Percentiles rank a stretch among this genome's conserved stretches.
phyloP scores from a whole-genome alignment of 2,113 vertebrate genomes.

The Mustelus asterias region DNA sequence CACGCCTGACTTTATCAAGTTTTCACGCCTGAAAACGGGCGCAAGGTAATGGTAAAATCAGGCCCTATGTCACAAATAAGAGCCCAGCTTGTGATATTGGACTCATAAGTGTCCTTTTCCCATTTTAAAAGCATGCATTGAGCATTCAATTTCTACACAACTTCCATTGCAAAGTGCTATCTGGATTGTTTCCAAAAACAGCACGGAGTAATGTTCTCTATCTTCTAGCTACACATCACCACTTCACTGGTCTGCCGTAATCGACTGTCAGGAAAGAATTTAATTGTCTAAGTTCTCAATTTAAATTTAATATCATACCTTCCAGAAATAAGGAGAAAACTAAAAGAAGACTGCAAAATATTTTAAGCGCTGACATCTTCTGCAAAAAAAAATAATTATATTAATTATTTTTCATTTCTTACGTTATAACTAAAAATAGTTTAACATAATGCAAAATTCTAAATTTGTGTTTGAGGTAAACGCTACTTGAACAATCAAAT shows the following conservation, averaged over 20 bases:
- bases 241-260: neutral
- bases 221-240: neutral
- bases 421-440: neutral
- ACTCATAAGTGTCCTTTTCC: neutral
- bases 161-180: neutral
- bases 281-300: neutral
- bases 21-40: no score
- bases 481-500: neutral
- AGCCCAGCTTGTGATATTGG: neutral
- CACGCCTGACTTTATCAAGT: no score
- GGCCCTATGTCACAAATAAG: neutral
- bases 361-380: neutral
- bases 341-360: neutral
- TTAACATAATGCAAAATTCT: neutral
- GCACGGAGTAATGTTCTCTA: neutral
- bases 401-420: neutral
- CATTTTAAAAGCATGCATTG: neutral
- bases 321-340: neutral
- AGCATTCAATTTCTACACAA: neutral
- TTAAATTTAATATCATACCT: conserved; percentile 14
- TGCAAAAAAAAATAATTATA: neutral
- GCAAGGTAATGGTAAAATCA: no score
- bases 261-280: neutral
- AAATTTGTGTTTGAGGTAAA: neutral
- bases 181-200: neutral